A percentile compares a stretch with the other conserved stretches of the same genome.
These are phyloP conservation scores for Pithys albifrons DNA, from an alignment of 2,113 vertebrate species.

Conservation along the genomic window DNA sequence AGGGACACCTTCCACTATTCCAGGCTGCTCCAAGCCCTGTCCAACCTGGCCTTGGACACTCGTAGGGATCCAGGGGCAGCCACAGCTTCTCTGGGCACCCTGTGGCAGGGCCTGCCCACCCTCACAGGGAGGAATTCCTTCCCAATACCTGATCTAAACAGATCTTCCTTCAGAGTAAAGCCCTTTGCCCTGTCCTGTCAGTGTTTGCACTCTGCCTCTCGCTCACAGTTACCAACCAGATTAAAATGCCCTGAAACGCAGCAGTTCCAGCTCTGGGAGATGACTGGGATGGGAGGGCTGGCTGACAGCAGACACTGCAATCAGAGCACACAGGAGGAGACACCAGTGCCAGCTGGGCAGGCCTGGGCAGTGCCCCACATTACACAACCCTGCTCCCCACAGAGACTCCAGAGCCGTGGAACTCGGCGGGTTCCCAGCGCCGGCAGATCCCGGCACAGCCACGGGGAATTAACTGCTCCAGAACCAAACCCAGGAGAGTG, in stretches of 20 bases:
- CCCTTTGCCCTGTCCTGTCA: background rate
- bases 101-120: background rate
- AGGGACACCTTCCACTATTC: background rate
- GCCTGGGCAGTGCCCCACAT: background rate
- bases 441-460: background rate
- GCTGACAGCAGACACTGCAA: background rate
- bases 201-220: background rate
- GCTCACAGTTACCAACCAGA: background rate
- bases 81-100: background rate
- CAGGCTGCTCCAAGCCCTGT: background rate
- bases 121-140: background rate
- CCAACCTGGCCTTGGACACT: background rate
- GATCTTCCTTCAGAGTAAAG: background rate
- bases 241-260: background rate
- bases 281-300: background rate
- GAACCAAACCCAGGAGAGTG: background rate
- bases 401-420: background rate
- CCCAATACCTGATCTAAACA: background rate
- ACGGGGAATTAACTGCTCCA: background rate
- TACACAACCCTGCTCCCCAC: background rate
- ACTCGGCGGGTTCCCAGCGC: background rate
- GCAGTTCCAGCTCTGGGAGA: background rate
- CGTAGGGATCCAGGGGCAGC: background rate
- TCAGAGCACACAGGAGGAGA: fast-evolving
- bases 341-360: background rate